Evolutionary conservation across 92 coral and sea anemone species (phyloP), one percentile per base, ranked within the genome.

Genomic region (Nematostella vectensis): DNA sequence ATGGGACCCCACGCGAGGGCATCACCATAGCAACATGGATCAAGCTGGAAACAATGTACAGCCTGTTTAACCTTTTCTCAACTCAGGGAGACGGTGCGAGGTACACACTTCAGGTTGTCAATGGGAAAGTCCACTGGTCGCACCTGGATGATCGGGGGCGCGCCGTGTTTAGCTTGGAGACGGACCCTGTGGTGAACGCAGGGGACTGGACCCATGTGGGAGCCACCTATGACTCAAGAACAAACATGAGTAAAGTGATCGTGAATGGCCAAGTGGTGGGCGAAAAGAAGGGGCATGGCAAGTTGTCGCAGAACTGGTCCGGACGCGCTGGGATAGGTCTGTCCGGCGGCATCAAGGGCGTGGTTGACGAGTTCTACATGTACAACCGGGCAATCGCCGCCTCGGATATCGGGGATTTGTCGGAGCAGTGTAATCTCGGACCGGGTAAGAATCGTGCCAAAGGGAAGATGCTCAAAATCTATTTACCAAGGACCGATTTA

Each of bases 301-400:
- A 67, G 62, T 57, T 89, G 44, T 85, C 97, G 22, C 97, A 89
- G 63, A 78, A 85, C 71, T 89, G 97, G 97, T 83, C 77, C 50
- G 97, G 97, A 53, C 62, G 61, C 53, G 86, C 74, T 1, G 97
- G 97, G 8, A 77, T 89, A 12, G 97, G 97, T 33, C 42, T 89
- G 47, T 56, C 88, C 9, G 86, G 74, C 13, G 88, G 87, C 22
- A 62, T 89, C 48, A 81, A 69, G 42, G 97, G 94, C 25, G 58
- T 70, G 12, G 65, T 89, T 27, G 97, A 89, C 28, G 97, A 89
- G 71, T 85, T 89, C 67, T 84, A 89, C 56, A 71, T 89, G 81
- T 89, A 65, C 61, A 81, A 89, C 51, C 89, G 74, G 17, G 95
- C 97, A 11, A 45, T 89, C 55, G 85, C 97, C 3, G 94, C 95